phyloP scores from a whole-genome alignment of 2,113 vertebrate genomes.

The Thymallus thymallus region DNA sequence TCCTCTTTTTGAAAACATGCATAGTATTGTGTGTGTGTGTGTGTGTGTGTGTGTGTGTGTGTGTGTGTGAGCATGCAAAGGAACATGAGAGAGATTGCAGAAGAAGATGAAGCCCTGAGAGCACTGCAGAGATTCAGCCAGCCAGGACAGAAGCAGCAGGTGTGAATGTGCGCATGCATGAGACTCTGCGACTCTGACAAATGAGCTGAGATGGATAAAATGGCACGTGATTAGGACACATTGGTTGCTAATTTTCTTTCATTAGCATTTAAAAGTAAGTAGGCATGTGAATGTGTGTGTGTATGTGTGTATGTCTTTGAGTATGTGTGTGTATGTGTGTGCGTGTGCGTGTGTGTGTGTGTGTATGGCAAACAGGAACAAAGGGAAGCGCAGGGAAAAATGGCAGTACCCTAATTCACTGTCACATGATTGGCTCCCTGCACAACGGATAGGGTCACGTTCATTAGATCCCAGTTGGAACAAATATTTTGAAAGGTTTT shows the following conservation, averaged over 20 bases:
- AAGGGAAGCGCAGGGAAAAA: too few species aligned
- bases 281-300: conserved; percentile 20
- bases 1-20: too few species aligned
- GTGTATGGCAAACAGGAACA: background rate
- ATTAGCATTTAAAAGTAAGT: conserved; percentile 74
- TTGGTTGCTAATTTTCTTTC: conserved; percentile 71
- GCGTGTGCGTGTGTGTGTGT: background rate
- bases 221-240: conserved; percentile 71
- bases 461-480: too few species aligned
- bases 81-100: conserved; percentile 10
- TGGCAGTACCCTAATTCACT: conserved; percentile 27
- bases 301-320: conserved; percentile 12
- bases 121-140: conserved; percentile 13
- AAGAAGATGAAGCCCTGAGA: background rate
- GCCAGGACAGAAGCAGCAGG: too few species aligned
- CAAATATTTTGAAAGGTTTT: too few species aligned
- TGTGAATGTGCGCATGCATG: conserved; percentile 21
- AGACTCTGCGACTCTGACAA: conserved; percentile 58
- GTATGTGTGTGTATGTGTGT: conserved; percentile 1
- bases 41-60: background rate
- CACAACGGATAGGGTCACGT: too few species aligned
- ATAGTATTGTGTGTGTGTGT: background rate
- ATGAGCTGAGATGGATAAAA: conserved; percentile 64
- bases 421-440: conserved; percentile 3
- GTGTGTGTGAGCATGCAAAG: background rate